Base-by-base conservation (phyloP, 2,888 invertebrate genomes). In the Apamea monoglypha region DNA sequence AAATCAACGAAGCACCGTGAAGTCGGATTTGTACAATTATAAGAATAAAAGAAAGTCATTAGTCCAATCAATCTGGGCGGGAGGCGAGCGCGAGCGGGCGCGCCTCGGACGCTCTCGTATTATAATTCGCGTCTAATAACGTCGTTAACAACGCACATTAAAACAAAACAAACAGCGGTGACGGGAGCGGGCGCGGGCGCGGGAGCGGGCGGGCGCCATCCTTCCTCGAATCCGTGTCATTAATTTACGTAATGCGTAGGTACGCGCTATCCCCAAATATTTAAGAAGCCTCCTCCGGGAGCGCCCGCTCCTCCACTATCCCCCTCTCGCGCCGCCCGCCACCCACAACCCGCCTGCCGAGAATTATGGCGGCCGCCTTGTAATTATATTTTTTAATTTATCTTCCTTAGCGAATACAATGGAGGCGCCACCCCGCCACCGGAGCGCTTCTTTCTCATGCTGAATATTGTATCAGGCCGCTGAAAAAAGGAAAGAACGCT, bases 381-480 rank as follows among this genome's bases (percentile, higher is more conserved):
- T 97, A 97, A 97, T 97, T 97, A 97, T 97, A 97, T 97, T 97
- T 97, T 97, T 97, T 97, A 97, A 97, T 97, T 97, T 97, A 97
- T 97, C 97, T 97, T 97, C 97, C 97, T 97, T 97, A 97, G 97
- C 97, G 97, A 96, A 96, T 96, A 97, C 97, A 97, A 97, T 97
- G 96, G 96, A 96, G 97, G 97, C 96, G 96, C 97, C 97, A 96
- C 97, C 97, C 96, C 94, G 96, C 96, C 96, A 95, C 96, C 95
- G 95, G 92, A 96, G 94, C 96, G 96, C 96, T 96, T 96, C 96
- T 96, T 96, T 96, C 96, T 96, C 96, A 96, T 96, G 96, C 96
- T 96, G 97, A 96, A 96, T 97, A 97, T 96, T 96, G 97, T 96
- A 96, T 97, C 96, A 96, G 96, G 95, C 96, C 94, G 95, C 96